phyloP scores from a whole-genome alignment of 2,888 invertebrate genomes.

The Dasypogon diadema region DNA sequence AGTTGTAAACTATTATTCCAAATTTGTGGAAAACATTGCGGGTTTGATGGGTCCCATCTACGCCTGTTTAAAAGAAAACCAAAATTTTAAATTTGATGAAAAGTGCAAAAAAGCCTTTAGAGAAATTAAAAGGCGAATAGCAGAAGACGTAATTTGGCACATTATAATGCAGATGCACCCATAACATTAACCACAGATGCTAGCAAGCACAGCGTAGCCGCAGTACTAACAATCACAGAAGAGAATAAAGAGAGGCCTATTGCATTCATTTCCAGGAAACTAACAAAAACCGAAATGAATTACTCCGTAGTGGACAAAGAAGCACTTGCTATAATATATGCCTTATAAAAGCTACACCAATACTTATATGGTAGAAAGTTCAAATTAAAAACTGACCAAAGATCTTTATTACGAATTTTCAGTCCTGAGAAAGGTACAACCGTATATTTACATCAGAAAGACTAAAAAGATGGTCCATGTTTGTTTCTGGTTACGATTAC shows the following conservation, averaged over 20 bases:
- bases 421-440: no score
- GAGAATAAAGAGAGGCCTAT: constrained; percentile 37
- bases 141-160: constrained; percentile 55
- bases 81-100: constrained; percentile 59
- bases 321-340: no score
- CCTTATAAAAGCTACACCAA: no score
- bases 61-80: constrained; percentile 56
- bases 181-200: constrained; percentile 58
- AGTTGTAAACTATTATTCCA: constrained; percentile 63
- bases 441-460: no score
- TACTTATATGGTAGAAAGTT: no score
- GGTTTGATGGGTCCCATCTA: constrained; percentile 61
- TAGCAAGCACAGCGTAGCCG: constrained; percentile 50
- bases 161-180: constrained; percentile 52
- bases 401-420: no score
- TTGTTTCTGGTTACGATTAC: no score
- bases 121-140: constrained; percentile 59
- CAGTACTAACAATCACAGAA: constrained; percentile 40
- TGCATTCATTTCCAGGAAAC: no score
- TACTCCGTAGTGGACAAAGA: no score
- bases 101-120: constrained; percentile 60
- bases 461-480: no score
- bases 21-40: constrained; percentile 62
- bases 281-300: no score
- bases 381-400: no score